Evolutionary conservation across 2,888 invertebrate genomes (phyloP).

Genomic region (Tyria jacobaeae): DNA sequence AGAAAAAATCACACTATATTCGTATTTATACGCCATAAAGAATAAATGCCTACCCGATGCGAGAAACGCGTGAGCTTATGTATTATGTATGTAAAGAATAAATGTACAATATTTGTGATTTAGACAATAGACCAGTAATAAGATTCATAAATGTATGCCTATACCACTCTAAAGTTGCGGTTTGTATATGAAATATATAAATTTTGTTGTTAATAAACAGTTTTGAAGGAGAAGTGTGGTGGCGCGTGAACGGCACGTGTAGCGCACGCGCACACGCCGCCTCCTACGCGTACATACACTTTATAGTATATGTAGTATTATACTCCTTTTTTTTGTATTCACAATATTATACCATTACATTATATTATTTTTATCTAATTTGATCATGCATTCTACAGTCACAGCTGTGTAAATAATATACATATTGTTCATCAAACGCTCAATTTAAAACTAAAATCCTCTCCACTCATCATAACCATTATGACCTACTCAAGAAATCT

Average conservation of each 20-base stretch:
- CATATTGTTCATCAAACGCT: too few species aligned
- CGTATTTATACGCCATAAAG: too few species aligned
- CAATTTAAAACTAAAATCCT: not conserved
- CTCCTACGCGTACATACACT: conserved; percentile 29
- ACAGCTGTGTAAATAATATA: too few species aligned
- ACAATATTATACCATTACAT: conserved; percentile 4
- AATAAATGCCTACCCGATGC: too few species aligned
- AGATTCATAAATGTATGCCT: not conserved
- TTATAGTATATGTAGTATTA: too few species aligned
- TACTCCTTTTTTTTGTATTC: too few species aligned
- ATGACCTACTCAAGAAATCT: not conserved
- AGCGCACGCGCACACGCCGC: conserved; percentile 58
- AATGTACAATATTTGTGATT: too few species aligned
- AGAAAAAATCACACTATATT: too few species aligned
- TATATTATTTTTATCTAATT: not conserved
- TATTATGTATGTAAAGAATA: not conserved
- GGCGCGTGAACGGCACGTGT: conserved; percentile 58
- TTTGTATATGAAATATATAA: not conserved
- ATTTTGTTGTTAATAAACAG: conserved; percentile 8
- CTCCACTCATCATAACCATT: not conserved
- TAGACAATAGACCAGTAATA: not conserved
- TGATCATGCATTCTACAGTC: not conserved
- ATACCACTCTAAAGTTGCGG: not conserved
- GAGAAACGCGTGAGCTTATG: too few species aligned
- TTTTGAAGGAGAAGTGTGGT: conserved; percentile 13